These are phyloP conservation scores for Cheilinus undulatus DNA, from an alignment of 2,113 vertebrate genomes.

Conservation along the genomic window DNA sequence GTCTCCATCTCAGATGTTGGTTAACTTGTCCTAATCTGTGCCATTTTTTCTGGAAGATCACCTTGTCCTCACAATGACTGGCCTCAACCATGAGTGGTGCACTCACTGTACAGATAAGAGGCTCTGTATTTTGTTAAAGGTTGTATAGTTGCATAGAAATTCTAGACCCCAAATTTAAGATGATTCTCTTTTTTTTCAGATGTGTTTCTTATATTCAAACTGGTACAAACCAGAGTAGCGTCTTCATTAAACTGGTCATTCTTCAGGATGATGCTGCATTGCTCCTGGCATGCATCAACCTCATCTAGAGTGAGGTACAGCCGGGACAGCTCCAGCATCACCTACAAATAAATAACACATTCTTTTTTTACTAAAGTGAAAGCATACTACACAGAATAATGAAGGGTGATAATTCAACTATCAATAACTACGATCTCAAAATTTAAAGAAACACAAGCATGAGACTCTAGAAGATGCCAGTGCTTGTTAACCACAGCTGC, in stretches of 20 bases:
- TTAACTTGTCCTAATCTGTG: too few relatives aligned
- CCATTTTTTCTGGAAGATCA: too few relatives aligned
- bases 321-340: slow-evolving; percentile 94
- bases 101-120: too few relatives aligned
- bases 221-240: slow-evolving; percentile 88
- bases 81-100: too few relatives aligned
- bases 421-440: slow-evolving; percentile 22
- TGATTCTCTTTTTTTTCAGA: too few relatives aligned
- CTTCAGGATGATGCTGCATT: slow-evolving; percentile 91
- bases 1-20: too few relatives aligned
- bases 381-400: slow-evolving; percentile 12
- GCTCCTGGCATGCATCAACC: slow-evolving; percentile 89
- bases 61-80: too few relatives aligned
- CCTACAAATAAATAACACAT: slow-evolving; percentile 75
- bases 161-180: too few relatives aligned
- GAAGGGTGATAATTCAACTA: neutral
- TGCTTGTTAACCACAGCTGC: slow-evolving; percentile 67
- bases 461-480: slow-evolving; percentile 32
- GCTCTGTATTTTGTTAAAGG: too few relatives aligned
- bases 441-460: slow-evolving; percentile 31
- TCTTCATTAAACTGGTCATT: slow-evolving; percentile 92
- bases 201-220: too few relatives aligned
- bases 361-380: slow-evolving; percentile 32
- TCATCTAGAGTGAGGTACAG: slow-evolving; percentile 92
- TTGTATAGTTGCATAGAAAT: too few relatives aligned